phyloP scores from a whole-genome alignment of 2,113 vertebrate species.

The Arenaria interpres region DNA sequence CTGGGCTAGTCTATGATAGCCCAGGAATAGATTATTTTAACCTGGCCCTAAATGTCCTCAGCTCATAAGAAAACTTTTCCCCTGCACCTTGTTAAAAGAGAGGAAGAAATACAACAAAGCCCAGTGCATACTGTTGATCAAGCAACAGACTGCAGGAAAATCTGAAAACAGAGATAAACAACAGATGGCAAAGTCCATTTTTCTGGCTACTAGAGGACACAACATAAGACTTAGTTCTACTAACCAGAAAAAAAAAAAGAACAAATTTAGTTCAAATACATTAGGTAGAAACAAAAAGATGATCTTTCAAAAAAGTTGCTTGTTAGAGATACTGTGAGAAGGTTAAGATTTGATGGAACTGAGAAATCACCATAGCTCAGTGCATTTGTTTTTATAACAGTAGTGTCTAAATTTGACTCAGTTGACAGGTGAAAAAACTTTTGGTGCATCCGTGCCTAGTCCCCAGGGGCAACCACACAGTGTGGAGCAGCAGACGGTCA shows the following conservation, averaged over 20 bases:
- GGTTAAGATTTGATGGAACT: background rate
- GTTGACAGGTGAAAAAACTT: background rate
- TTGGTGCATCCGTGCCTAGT: background rate
- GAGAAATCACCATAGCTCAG: background rate
- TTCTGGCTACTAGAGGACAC: conserved; percentile 32
- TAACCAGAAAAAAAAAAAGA: background rate
- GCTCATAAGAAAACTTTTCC: background rate
- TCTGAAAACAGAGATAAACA: background rate
- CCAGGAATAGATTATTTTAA: background rate
- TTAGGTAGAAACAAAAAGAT: background rate
- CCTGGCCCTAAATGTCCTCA: background rate
- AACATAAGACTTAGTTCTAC: conserved; percentile 6
- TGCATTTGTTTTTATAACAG: background rate
- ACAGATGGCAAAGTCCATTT: conserved; percentile 32
- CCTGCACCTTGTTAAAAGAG: background rate
- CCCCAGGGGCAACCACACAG: background rate
- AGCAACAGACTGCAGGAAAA: conserved; percentile 47
- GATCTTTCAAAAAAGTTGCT: background rate
- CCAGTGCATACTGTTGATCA: background rate
- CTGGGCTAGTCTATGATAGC: background rate
- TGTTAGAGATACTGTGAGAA: background rate
- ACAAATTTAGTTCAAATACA: background rate
- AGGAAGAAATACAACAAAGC: background rate
- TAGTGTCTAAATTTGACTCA: background rate
- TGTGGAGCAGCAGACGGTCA: background rate